phyloP scores from a whole-genome alignment of 2,888 invertebrate species.

The Lycocerus yunnanus region DNA sequence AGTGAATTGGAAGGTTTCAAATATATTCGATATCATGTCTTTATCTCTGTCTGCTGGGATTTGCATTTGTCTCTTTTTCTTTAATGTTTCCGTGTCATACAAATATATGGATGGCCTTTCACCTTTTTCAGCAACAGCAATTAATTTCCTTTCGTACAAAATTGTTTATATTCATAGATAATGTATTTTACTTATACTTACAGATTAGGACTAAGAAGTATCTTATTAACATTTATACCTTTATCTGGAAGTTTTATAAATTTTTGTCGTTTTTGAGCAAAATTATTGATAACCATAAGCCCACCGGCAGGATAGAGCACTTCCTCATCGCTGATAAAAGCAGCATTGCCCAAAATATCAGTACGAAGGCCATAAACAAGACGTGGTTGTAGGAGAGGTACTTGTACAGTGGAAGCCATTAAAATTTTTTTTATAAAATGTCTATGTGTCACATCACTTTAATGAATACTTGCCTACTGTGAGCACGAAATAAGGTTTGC shows the following conservation, averaged over 20 bases:
- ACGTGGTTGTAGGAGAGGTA: conserved; percentile 64
- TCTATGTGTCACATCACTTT: background rate
- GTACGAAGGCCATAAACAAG: conserved; percentile 69
- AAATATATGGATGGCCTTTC: conserved; percentile 70
- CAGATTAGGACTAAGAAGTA: conserved; percentile 71
- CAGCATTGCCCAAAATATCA: conserved; percentile 70
- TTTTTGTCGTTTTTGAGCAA: conserved; percentile 71
- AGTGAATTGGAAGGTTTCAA: conserved; percentile 76
- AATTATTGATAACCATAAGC: conserved; percentile 75
- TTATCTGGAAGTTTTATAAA: conserved; percentile 72
- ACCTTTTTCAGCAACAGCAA: conserved; percentile 67
- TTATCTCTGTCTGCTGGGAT: conserved; percentile 51
- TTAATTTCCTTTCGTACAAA: conserved; percentile 61
- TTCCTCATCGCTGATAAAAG: conserved; percentile 74
- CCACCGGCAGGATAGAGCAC: conserved; percentile 81
- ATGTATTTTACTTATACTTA: conserved; percentile 48
- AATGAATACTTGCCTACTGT: background rate
- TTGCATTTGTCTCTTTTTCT: conserved; percentile 70
- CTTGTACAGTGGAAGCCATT: conserved; percentile 46
- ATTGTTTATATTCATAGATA: background rate
- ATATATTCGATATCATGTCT: conserved; percentile 62
- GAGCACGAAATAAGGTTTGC: background rate
- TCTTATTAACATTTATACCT: conserved; percentile 65
- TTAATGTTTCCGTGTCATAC: conserved; percentile 72
- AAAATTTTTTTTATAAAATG: background rate